Evolutionary conservation across 35 echinoderm and acorn worm species (phyloP), one percentile per base, ranked within the genome.

Genomic region (Chiridota heheva): DNA sequence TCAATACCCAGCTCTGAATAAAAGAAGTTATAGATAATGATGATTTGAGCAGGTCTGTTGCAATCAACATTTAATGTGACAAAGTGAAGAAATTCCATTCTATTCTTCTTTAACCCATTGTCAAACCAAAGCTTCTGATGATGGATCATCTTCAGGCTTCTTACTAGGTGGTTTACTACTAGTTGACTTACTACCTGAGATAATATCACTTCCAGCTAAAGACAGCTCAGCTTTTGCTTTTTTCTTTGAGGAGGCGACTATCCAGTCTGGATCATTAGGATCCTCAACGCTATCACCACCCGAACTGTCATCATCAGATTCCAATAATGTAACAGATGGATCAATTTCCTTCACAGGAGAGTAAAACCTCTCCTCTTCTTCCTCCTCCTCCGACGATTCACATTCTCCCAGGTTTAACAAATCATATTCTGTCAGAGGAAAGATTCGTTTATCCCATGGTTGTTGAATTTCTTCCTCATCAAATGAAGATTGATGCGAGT

Each of bases 241-340:
- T 26, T 81, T 86, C 32, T 87, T 65, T 46, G 64, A 33, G 18
- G 77, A 60, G 12, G 87, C 76, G 16, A 92, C 83, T 28, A 84
- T 92, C 90, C 90, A 92, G 39, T 92, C 90, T 8, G 90, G 90
- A 73, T 92, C 90, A 81, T 92, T 92, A 16, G 90, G 90, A 44
- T 92, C 90, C 55, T 92, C 90, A 31, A 75, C 63, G 12, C 67
- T 58, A 36, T 81, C 68, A 20, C 65, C 70, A 20, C 44, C 72
- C 18, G 51, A 12, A 32, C 44, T 66, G 47, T 46, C 36, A 36
- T 72, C 81, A 20, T 73, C 61, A 16, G 66, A 73, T 22, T 79
- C 63, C 40, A 76, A 63, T 33, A 38, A 40, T 28, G 73, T 43
- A 2, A 42, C 44, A 46, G 44, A 55, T 22, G 59, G 30, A 1